A percentile compares a stretch with the other conserved stretches of the same genome.
Conservation (phyloP, 2,113 vertebrate genomes). For the Corynorhinus townsendii region DNA sequence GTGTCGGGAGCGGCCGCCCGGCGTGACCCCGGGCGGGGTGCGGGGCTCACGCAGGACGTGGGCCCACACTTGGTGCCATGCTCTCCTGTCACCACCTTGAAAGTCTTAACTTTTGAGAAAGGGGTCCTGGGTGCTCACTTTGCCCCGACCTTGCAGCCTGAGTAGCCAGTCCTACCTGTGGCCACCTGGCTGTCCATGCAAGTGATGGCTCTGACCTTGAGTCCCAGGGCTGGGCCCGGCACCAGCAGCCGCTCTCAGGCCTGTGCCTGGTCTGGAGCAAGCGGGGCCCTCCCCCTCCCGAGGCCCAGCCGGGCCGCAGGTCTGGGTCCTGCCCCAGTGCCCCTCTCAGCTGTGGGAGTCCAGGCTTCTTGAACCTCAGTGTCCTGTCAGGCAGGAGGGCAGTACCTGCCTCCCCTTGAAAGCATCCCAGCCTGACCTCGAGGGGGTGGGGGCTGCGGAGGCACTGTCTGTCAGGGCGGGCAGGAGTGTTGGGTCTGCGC, state of each 20-base stretch:
- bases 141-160: accelerated
- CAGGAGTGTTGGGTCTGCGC: accelerated
- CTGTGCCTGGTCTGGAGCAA: not conserved
- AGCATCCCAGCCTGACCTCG: too few species aligned
- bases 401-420: too few species aligned
- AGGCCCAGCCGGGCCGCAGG: not conserved
- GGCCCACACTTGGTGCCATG: accelerated
- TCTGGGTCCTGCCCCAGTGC: accelerated
- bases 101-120: not conserved
- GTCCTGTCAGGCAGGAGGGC: not conserved
- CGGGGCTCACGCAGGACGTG: not conserved
- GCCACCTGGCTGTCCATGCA: not conserved
- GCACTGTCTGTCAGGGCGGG: accelerated
- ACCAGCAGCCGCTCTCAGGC: too few species aligned
- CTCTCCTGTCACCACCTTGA: not conserved
- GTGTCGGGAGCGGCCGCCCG: not conserved
- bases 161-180: accelerated
- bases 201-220: not conserved
- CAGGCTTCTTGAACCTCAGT: not conserved
- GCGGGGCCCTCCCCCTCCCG: not conserved
- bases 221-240: accelerated
- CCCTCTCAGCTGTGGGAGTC: not conserved
- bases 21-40: not conserved
- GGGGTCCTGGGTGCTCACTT: not conserved
- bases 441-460: not conserved